Conservation (phyloP, 2,113 vertebrate genomes). For the Centropus bengalensis region DNA sequence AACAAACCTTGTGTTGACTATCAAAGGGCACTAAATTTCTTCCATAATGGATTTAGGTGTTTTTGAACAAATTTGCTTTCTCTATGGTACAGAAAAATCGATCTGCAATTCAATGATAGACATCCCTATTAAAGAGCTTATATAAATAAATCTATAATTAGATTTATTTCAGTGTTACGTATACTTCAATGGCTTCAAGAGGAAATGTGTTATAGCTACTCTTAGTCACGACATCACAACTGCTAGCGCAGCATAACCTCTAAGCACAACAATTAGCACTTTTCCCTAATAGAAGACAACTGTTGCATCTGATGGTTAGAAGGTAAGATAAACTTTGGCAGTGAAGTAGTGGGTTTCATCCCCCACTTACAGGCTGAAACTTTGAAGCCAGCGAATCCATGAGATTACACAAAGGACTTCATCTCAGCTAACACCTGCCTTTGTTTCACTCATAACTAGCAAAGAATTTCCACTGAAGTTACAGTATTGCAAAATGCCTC, state of each 20-base stretch:
- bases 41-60: background rate
- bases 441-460: background rate
- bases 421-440: background rate
- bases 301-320: background rate
- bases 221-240: background rate
- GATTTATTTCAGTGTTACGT: background rate
- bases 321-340: background rate
- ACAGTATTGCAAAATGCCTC: fast-evolving
- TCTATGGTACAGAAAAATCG: background rate
- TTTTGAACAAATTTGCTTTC: background rate
- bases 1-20: background rate
- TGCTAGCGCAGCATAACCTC: background rate
- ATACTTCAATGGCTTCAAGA: background rate
- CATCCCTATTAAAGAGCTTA: background rate
- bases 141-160: background rate
- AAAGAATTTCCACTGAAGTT: background rate
- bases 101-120: background rate
- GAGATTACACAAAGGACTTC: background rate
- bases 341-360: background rate
- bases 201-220: background rate
- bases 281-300: background rate
- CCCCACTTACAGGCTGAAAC: background rate
- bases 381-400: background rate
- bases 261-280: background rate
- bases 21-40: background rate